A percentile compares a stretch with the other conserved stretches of the same genome.
These are phyloP conservation scores for Stomorhina lunata DNA, from an alignment of 2,888 invertebrate species.

Conservation along the genomic window DNA sequence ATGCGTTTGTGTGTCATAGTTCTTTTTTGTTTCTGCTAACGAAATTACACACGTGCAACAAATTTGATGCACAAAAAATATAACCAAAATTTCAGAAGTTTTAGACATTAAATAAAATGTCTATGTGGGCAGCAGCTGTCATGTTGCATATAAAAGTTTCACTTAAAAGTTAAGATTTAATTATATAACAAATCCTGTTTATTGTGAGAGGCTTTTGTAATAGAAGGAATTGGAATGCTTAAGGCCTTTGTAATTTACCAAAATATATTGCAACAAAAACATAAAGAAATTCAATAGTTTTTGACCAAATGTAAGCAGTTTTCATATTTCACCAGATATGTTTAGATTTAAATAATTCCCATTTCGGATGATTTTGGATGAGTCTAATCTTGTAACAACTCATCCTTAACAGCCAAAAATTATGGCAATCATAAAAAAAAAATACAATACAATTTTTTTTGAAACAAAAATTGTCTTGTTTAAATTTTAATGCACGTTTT, in stretches of 20 bases:
- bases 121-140: conserved; percentile 8
- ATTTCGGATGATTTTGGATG: too few relatives aligned
- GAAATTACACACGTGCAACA: background rate
- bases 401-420: conserved; percentile 39
- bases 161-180: background rate
- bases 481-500: conserved; percentile 20
- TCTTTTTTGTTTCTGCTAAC: background rate
- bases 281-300: background rate
- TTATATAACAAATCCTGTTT: background rate
- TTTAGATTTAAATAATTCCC: too few relatives aligned
- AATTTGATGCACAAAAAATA: too few relatives aligned
- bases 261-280: background rate
- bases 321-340: too few relatives aligned
- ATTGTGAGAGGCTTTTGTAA: background rate
- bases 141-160: background rate
- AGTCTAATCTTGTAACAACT: too few relatives aligned
- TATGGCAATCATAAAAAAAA: conserved; percentile 1
- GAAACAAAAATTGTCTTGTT: conserved; percentile 26
- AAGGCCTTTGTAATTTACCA: background rate
- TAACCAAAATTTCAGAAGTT: background rate
- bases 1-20: conserved; percentile 14
- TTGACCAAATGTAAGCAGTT: background rate
- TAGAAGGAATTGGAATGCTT: too few relatives aligned
- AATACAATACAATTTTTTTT: too few relatives aligned
- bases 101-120: background rate